phyloP scores from a whole-genome alignment of 2,888 invertebrate genomes.

The Linnaemya vulpina region DNA sequence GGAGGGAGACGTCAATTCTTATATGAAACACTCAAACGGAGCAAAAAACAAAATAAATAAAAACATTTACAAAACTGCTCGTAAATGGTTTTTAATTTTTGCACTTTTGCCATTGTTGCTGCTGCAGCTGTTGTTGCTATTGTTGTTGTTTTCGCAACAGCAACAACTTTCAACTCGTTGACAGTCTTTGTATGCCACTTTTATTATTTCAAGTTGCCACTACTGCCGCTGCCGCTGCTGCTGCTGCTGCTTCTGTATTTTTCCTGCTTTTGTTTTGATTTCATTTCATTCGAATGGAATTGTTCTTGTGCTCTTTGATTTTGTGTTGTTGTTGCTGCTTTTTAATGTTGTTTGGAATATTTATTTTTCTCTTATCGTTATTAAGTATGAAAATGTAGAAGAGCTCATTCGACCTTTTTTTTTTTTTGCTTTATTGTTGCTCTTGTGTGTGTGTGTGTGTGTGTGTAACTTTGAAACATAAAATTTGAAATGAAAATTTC shows the following conservation, averaged over 20 bases:
- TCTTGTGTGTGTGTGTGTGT: neutral
- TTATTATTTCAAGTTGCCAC: slow-evolving; percentile 53
- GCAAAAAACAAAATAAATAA: neutral
- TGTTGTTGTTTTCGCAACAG: too few species aligned
- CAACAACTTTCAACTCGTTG: slow-evolving; percentile 65
- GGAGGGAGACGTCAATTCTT: neutral
- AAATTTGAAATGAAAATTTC: slow-evolving; percentile 66
- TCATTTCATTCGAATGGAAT: slow-evolving; percentile 52
- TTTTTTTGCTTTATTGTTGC: neutral
- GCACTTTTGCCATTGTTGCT: slow-evolving; percentile 53
- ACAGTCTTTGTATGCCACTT: slow-evolving; percentile 65
- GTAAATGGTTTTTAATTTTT: slow-evolving; percentile 68
- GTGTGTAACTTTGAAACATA: slow-evolving; percentile 18
- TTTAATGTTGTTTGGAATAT: slow-evolving; percentile 39
- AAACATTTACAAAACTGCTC: slow-evolving; percentile 62
- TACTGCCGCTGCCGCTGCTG: neutral
- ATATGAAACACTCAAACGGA: slow-evolving; percentile 8
- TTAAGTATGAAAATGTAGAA: slow-evolving; percentile 65
- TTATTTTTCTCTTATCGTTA: slow-evolving; percentile 49
- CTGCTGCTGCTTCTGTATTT: slow-evolving; percentile 19
- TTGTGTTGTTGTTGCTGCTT: slow-evolving; percentile 5
- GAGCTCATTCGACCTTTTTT: slow-evolving; percentile 43
- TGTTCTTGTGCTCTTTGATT: slow-evolving; percentile 34
- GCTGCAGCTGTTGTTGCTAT: too few species aligned
- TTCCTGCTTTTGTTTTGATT: slow-evolving; percentile 23